phyloP scores from a whole-genome alignment of 2,797 vertebrate genomes.

The Tenualosa thibaudeaui region DNA sequence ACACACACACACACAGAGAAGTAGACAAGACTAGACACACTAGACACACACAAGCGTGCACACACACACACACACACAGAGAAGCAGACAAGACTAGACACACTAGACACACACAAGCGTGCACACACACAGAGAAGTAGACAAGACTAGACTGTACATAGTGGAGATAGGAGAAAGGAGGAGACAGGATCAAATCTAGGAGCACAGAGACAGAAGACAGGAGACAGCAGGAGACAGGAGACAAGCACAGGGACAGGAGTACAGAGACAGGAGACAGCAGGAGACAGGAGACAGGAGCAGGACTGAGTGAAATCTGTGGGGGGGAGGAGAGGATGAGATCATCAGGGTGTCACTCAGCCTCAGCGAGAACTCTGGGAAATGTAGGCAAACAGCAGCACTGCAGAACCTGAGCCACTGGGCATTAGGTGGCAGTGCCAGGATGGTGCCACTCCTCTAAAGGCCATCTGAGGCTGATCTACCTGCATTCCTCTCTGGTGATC shows the following conservation, averaged over 20 bases:
- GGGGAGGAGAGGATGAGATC: background rate
- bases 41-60: background rate
- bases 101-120: background rate
- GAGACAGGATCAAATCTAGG: too few relatives aligned
- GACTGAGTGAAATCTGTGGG: too few relatives aligned
- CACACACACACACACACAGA: background rate
- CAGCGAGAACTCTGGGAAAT: too few relatives aligned
- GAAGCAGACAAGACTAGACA: background rate
- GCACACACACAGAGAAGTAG: background rate
- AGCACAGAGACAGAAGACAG: background rate
- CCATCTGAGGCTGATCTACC: background rate
- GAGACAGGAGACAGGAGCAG: too few relatives aligned
- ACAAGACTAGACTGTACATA: too few relatives aligned
- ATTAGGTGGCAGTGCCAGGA: background rate
- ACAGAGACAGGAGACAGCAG: too few relatives aligned
- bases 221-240: background rate
- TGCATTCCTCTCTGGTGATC: background rate
- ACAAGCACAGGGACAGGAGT: background rate
- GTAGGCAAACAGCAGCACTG: too few relatives aligned
- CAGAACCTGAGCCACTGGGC: background rate
- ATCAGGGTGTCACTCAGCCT: too few relatives aligned
- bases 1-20: background rate
- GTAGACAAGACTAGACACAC: background rate
- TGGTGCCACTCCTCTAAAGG: background rate
- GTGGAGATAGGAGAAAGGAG: too few relatives aligned